Evolutionary conservation across 2,888 invertebrate genomes (phyloP), one percentile per base, ranked within the genome.

Genomic region (Agriotes lineatus): DNA sequence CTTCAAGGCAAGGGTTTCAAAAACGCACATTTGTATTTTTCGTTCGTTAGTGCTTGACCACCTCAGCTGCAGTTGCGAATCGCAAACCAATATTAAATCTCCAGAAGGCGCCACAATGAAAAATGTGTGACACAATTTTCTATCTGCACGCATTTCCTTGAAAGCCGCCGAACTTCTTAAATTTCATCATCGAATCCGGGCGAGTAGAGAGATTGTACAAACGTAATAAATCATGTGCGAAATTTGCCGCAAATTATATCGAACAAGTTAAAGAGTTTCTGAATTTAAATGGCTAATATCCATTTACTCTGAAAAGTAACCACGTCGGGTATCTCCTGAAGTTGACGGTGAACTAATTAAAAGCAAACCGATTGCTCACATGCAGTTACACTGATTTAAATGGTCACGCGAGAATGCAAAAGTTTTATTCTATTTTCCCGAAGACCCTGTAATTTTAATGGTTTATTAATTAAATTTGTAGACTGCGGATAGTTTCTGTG

Each of bases 31-130:
- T 30, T 30, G 30, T 30, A 30, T 30, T 30, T 30, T 9, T 30
- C n/a, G n/a, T n/a, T n/a, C n/a, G n/a, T n/a, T n/a, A 39, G 45
- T 45, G 16, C 16, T 33, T 52, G 30, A 52, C 52, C 52, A 52
- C 18, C 52, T 52, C 52, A 48, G 33, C 52, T 33, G 16, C 52
- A 52, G 33, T 52, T 48, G 22, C 22, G 48, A 48, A 48, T 48
- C 48, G 52, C 33, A 33, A 33, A 52, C 30, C 33, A 52, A 22
- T 25, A 48, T 52, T 52, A 52, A 33, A 33, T 18, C 52, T 33
- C 16, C 35, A 52, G 33, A 33, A 33, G 52, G 9, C 18, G 5
- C 18, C 16, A 52, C n/a, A 48, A 20, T n/a, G 48, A 2, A 48
- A 48, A 48, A n/a, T 44, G 16, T 39, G 39, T 10, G 9, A n/a